A percentile compares a stretch with the other conserved stretches of the same genome.
These are phyloP conservation scores for Tinamus major DNA, from an alignment of 2,797 vertebrate genomes.

Conservation along the genomic window DNA sequence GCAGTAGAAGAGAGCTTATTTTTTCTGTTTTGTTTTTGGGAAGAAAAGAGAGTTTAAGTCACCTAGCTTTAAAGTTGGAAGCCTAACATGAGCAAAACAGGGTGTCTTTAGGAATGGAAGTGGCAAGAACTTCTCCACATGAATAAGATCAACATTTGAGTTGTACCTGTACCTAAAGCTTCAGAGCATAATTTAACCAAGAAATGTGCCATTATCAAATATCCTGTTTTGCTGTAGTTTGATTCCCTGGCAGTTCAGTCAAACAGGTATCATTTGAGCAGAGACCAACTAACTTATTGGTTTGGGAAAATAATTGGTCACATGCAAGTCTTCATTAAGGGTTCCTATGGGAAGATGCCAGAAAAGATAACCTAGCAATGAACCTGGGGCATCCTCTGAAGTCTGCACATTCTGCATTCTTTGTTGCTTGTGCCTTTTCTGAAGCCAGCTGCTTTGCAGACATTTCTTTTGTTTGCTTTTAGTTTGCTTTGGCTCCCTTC, in stretches of 20 bases:
- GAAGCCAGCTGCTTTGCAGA: conserved; percentile 14
- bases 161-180: background rate
- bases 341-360: background rate
- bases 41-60: background rate
- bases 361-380: fast-evolving
- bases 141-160: background rate
- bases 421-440: conserved; percentile 27
- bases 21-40: background rate
- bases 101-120: background rate
- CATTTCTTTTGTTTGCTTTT: conserved; percentile 23
- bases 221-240: background rate
- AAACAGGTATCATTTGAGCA: background rate
- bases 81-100: background rate
- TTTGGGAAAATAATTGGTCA: background rate
- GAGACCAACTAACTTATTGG: background rate
- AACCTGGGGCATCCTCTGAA: background rate
- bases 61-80: background rate
- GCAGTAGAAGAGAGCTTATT: background rate
- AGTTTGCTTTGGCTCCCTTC: conserved; percentile 17
- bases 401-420: background rate
- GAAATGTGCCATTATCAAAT: background rate
- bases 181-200: background rate
- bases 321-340: background rate
- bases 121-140: background rate
- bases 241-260: background rate